phyloP scores from a whole-genome alignment of 2,888 invertebrate genomes.

The Steinernema scapterisci region DNA sequence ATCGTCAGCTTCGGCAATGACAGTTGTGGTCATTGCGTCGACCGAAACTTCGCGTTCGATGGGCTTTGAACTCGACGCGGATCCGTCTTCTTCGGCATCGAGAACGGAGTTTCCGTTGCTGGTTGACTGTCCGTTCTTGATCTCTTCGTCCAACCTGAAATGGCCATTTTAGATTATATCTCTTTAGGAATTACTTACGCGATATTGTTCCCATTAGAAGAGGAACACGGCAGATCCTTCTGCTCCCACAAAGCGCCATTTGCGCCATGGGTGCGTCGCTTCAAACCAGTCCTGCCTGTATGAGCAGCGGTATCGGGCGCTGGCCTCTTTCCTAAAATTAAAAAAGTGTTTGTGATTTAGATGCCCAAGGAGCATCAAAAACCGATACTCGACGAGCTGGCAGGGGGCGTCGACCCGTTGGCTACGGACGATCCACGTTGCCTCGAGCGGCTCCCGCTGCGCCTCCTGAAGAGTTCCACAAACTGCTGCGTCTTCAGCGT shows the following conservation, averaged over 20 bases:
- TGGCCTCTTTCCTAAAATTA: conserved; percentile 7
- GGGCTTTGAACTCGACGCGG: neutral
- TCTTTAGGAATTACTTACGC: neutral
- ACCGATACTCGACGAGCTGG: conserved; percentile 29
- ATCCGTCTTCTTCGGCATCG: neutral
- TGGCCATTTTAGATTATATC: neutral
- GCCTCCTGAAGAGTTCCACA: conserved; percentile 84
- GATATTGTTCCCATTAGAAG: neutral
- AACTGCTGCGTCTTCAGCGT: conserved; percentile 96
- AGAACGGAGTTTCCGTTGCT: conserved; percentile 10
- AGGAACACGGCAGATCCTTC: neutral
- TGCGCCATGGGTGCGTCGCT: neutral
- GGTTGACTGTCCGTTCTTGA: neutral
- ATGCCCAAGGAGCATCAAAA: conserved; percentile 1
- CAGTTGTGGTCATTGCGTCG: conserved; percentile 20
- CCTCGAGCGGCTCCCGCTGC: conserved; percentile 6
- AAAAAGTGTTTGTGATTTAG: neutral
- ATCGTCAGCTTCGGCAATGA: neutral
- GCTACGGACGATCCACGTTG: conserved; percentile 9
- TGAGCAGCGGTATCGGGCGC: neutral
- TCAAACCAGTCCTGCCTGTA: neutral
- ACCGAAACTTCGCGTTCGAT: conserved; percentile 10
- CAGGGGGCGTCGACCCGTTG: conserved; percentile 2
- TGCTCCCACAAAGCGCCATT: neutral
- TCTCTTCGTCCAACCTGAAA: neutral